Evolutionary conservation across 2,797 vertebrate genomes (phyloP), one percentile per base, ranked within the genome.

Genomic region (Rhodeus uyekii): DNA sequence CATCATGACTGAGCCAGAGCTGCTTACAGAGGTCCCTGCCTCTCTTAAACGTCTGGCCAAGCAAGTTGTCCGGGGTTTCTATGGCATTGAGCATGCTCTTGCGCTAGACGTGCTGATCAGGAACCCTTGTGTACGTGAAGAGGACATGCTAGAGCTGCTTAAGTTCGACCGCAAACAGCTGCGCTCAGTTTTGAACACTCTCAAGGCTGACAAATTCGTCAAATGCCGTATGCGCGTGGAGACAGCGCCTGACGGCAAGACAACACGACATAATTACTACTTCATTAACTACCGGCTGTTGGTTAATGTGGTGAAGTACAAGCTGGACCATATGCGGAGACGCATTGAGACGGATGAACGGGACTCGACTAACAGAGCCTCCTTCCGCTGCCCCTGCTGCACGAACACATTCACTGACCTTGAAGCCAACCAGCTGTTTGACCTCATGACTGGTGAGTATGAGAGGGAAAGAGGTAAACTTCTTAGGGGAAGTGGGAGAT

Each of bases 381-480:
- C 98, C 50, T 99, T 99, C 88, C 95, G 95, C 38, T 99, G 98
- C 76, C 98, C 98, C 64, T 96, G 95, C 89, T 99, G 98, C 90
- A 94, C 86, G 91, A 98, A 94, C 91, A 97, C 98, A 19, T 99
- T 99, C 92, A 99, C 98, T 0, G 98, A 99, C 84, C 89, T 99
- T n/a, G 98, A 99, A 90, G 98, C 98, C 89, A 99, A 99, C 91
- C 98, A 99, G 89, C 95, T 99, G 34, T 99, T 99, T 91, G 97
- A 99, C 63, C 94, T 92, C 9, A 95, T 95, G 94, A 96, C 96
- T 90, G 98, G 98, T 99, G 91, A 94, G 91, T 68, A 32, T 81
- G n/a, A 63, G 58, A 60, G 27, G 55, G 27, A 60, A 60, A 60
- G 5, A 2, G 55, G 14, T 2, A 27, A 12, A 27, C 24, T 60